Conservation (phyloP, 2,113 vertebrate species). For the Athene cunicularia region DNA sequence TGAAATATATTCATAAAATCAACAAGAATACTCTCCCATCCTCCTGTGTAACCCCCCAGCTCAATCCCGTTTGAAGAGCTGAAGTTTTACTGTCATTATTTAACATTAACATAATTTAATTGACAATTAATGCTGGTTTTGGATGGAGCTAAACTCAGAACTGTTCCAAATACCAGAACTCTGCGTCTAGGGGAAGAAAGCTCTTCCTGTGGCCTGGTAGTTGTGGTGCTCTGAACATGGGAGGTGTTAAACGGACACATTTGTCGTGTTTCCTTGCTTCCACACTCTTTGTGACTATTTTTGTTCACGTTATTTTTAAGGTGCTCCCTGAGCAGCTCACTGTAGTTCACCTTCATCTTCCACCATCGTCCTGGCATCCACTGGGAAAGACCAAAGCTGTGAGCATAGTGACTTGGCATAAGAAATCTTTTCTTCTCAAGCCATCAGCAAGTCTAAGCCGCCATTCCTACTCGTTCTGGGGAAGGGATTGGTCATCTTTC, state of each 20-base stretch:
- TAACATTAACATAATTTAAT: too few species aligned
- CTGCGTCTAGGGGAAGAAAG: not conserved
- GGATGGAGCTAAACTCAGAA: not conserved
- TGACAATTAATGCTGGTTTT: not conserved
- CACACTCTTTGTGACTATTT: accelerated
- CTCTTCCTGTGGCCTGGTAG: too few species aligned
- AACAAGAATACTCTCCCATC: not conserved
- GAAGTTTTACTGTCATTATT: not conserved
- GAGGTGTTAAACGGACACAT: not conserved
- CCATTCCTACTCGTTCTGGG: accelerated
- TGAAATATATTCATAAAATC: not conserved
- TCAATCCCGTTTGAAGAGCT: not conserved
- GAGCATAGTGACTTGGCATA: too few species aligned
- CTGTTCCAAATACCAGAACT: not conserved
- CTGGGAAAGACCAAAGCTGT: accelerated
- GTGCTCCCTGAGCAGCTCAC: not conserved
- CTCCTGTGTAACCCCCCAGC: not conserved
- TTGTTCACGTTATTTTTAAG: not conserved
- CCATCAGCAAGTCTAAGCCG: accelerated
- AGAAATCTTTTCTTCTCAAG: accelerated
- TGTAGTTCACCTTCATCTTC: not conserved
- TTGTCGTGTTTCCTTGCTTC: not conserved
- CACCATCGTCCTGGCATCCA: not conserved
- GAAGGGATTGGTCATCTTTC: not conserved
- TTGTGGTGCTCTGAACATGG: not conserved